These are phyloP conservation scores for Agapetus fuscipes DNA, from an alignment of 2,888 invertebrate genomes.

Conservation along the genomic window DNA sequence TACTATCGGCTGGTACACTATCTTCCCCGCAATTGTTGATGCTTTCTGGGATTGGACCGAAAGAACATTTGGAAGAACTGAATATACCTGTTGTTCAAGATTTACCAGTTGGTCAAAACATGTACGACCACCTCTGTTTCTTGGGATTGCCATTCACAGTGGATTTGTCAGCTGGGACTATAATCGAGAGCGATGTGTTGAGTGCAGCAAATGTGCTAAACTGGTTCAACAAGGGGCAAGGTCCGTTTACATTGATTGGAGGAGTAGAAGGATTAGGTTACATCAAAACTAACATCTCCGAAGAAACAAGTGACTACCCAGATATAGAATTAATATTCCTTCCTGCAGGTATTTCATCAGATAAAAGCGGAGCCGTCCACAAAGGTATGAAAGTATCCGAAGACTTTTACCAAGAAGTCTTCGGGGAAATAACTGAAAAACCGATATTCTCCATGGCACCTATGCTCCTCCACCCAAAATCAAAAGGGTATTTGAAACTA, in stretches of 20 bases:
- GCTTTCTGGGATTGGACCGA: conserved; percentile 65
- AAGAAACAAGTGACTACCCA: conserved; percentile 50
- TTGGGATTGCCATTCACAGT: conserved; percentile 38
- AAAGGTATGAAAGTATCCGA: conserved; percentile 47
- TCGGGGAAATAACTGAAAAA: conserved; percentile 41
- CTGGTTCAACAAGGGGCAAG: conserved; percentile 37
- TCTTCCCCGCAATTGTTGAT: conserved; percentile 85
- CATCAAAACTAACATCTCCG: conserved; percentile 48
- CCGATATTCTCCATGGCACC: conserved; percentile 55
- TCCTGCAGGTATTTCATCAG: conserved; percentile 53
- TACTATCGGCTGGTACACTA: conserved; percentile 78
- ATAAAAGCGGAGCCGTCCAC: conserved; percentile 41
- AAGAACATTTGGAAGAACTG: conserved; percentile 40
- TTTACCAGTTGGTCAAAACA: conserved; percentile 56
- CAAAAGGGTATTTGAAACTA: conserved; percentile 58
- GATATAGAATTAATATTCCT: conserved; percentile 57
- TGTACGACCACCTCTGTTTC: conserved; percentile 54
- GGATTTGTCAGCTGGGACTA: conserved; percentile 33
- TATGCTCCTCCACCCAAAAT: conserved; percentile 65
- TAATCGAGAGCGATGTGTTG: conserved; percentile 28
- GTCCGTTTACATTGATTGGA: conserved; percentile 45
- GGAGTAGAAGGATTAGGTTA: conserved; percentile 60
- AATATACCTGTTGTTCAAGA: conserved; percentile 51
- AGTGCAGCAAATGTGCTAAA: conserved; percentile 24
- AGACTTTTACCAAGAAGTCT: conserved; percentile 45